Evolutionary conservation across 1,140 invertebrate species (phyloP).

Genomic region (Pseudomyrmex sp.): DNA sequence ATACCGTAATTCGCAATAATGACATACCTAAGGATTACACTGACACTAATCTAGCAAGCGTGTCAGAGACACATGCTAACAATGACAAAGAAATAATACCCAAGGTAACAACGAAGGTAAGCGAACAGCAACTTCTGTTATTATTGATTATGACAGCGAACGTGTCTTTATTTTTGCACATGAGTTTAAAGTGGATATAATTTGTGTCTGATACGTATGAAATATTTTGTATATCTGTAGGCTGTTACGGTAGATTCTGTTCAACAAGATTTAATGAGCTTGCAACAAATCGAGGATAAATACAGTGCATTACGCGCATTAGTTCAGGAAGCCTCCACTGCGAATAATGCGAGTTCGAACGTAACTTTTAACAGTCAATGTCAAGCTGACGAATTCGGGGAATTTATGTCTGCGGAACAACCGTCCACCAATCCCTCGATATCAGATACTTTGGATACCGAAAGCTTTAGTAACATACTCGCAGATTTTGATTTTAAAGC

Average conservation of each 20-base stretch:
- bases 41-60: slow-evolving; percentile 50
- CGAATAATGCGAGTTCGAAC: slow-evolving; percentile 59
- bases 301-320: slow-evolving; percentile 85
- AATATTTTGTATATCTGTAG: slow-evolving; percentile 48
- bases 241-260: slow-evolving; percentile 61
- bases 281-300: slow-evolving; percentile 83
- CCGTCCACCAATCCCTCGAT: slow-evolving; percentile 51
- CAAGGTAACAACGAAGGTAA: slow-evolving; percentile 64
- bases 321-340: slow-evolving; percentile 74
- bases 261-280: slow-evolving; percentile 81
- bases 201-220: slow-evolving; percentile 15
- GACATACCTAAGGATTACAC: slow-evolving; percentile 71
- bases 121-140: not conserved
- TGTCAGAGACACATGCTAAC: slow-evolving; percentile 59
- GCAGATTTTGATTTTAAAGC: slow-evolving; percentile 80
- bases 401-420: slow-evolving; percentile 86
- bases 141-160: not conserved
- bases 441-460: slow-evolving; percentile 64
- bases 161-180: slow-evolving; percentile 6
- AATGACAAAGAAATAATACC: slow-evolving; percentile 56
- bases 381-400: slow-evolving; percentile 86
- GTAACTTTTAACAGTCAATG: slow-evolving; percentile 63
- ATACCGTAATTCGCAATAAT: slow-evolving; percentile 82
- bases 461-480: slow-evolving; percentile 79
- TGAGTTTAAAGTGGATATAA: slow-evolving; percentile 7